Evolutionary conservation across 2,797 vertebrate species (phyloP), one percentile per base, ranked within the genome.

Genomic region (Odontamblyopus lacepedii): DNA sequence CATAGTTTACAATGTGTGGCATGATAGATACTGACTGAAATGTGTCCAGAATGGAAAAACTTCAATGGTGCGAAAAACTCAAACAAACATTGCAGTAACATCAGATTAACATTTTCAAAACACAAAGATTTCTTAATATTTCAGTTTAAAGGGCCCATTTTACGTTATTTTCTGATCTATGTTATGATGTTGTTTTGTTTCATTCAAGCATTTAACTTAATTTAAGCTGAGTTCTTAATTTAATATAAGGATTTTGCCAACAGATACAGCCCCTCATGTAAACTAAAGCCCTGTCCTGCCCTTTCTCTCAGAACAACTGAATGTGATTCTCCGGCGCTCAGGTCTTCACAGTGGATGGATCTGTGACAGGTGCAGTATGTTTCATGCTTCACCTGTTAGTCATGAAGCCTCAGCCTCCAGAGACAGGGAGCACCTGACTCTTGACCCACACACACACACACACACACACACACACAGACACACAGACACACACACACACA

Each of bases 381-480:
- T 83, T 77, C 50, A 26, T 53, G 68, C 66, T 69, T 67, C 53
- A 23, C 56, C 67, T 27, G 75, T 84, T 81, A 56, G 70, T 85
- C 77, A 80, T 50, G 65, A 70, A 32, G 51, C 11, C 62, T 69
- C 61, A 57, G 65, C 82, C 82, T 84, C 74, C n/a, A 2, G 75
- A 72, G 81, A 1, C 18, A 15, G 27, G 38, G 19, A 69, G 32
- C 69, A 78, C 80, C 80, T 77, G 83, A 87, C 78, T 85, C 79
- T 76, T 78, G 81, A 89, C 83, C 81, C 50, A 0, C 75, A 83
- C 75, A 71, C 35, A 3, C 77, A 1, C 23, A 23, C 23, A 23
- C 23, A 23, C 23, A 23, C 23, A 23, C 23, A 23, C 23, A 23
- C 23, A 23, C 23, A 23, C 23, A 23, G 0, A 23, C 23, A 23